A percentile compares a stretch with the other conserved stretches of the same genome.
Evolutionary conservation across 1,140 invertebrate genomes (phyloP).

Genomic region (Eumeta japonica): DNA sequence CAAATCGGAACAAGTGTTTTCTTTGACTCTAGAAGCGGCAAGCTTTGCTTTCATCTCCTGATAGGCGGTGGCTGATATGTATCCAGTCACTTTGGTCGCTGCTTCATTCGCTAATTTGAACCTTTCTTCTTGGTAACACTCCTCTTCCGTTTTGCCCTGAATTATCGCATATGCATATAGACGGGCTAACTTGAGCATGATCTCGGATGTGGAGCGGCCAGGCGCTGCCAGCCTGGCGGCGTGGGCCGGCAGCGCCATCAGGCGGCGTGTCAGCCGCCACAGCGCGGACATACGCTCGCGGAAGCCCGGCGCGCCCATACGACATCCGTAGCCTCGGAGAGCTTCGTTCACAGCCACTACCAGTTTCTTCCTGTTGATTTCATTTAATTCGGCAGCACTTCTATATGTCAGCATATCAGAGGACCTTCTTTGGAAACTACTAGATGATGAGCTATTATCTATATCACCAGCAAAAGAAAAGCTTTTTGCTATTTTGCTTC

Average conservation of each 20-base stretch:
- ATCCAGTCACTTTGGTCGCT: slow-evolving; percentile 36
- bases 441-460: slow-evolving; percentile 13
- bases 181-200: slow-evolving; percentile 62
- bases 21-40: slow-evolving; percentile 36
- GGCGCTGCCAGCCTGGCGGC: slow-evolving; percentile 31
- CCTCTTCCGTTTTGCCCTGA: slow-evolving; percentile 60
- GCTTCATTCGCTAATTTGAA: slow-evolving; percentile 30
- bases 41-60: slow-evolving; percentile 32
- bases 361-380: slow-evolving; percentile 68
- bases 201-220: slow-evolving; percentile 46
- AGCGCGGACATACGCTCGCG: slow-evolving; percentile 61
- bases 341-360: slow-evolving; percentile 70
- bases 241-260: slow-evolving; percentile 44
- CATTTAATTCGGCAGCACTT: slow-evolving; percentile 55
- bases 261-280: slow-evolving; percentile 51
- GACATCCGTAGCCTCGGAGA: slow-evolving; percentile 63
- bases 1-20: slow-evolving; percentile 30
- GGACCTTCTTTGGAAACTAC: slow-evolving; percentile 29
- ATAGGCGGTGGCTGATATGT: slow-evolving; percentile 41
- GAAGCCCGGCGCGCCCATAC: slow-evolving; percentile 63
- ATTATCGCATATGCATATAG: slow-evolving; percentile 63
- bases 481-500: slow-evolving; percentile 60
- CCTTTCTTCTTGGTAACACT: slow-evolving; percentile 56
- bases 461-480: slow-evolving; percentile 60
- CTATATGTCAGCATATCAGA: slow-evolving; percentile 34